Evolutionary conservation across 1,140 invertebrate species (phyloP).

Genomic region (Bradysia coprophila): DNA sequence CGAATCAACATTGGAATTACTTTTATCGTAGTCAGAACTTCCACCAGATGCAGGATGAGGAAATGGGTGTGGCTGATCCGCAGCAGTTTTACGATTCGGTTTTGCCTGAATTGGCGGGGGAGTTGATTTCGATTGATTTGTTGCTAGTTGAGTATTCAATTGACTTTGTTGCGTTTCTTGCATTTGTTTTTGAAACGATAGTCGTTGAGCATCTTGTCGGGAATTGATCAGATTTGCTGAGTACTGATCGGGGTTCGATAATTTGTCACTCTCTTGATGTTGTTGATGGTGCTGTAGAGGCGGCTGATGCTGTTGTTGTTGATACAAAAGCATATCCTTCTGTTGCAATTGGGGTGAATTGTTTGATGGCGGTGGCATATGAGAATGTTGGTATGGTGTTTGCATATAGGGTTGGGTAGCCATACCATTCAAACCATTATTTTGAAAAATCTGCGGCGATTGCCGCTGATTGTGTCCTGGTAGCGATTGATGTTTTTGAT

Average conservation of each 20-base stretch:
- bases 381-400: background rate
- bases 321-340: background rate
- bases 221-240: background rate
- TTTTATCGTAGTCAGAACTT: constrained; percentile 48
- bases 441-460: background rate
- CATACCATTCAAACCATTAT: background rate
- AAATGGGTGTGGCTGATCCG: constrained; percentile 2
- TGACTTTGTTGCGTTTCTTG: background rate
- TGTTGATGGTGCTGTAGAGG: constrained; percentile 1
- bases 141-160: constrained; percentile 11
- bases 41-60: constrained; percentile 27
- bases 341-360: background rate
- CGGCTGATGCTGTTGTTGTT: constrained; percentile 2
- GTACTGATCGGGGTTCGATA: constrained; percentile 9
- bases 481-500: background rate
- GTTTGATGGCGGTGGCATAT: background rate
- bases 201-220: constrained; percentile 1
- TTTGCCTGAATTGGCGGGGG: constrained; percentile 3
- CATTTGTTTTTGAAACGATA: constrained; percentile 2
- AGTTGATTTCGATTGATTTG: constrained; percentile 13
- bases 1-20: constrained; percentile 53
- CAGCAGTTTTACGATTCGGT: constrained; percentile 5
- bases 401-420: background rate
- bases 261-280: constrained; percentile 30
- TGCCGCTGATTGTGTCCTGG: background rate